A percentile compares a stretch with the other conserved stretches of the same genome.
Evolutionary conservation across 2,797 vertebrate species (phyloP).

Genomic region (Delichon dasypus): DNA sequence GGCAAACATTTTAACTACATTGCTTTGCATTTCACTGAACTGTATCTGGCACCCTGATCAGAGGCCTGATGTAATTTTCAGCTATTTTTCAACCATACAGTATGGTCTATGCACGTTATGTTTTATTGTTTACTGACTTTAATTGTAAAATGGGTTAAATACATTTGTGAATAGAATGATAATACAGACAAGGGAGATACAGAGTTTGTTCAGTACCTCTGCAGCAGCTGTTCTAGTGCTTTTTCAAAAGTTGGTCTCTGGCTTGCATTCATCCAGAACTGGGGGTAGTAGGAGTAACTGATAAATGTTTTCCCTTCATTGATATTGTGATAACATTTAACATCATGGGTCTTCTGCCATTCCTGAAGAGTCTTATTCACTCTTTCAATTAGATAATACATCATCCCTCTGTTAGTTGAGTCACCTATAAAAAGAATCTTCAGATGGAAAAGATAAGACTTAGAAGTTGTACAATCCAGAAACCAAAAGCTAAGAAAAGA

Average conservation of each 20-base stretch:
- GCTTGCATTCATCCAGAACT: slow-evolving; percentile 87
- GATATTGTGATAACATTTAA: slow-evolving; percentile 84
- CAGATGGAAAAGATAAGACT: background rate
- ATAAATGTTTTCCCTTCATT: slow-evolving; percentile 84
- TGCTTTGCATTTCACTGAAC: slow-evolving; percentile 63
- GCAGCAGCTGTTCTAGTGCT: slow-evolving; percentile 86
- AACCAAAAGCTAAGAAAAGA: background rate
- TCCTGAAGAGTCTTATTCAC: slow-evolving; percentile 89
- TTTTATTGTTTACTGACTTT: slow-evolving; percentile 14
- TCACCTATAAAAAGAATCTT: slow-evolving; percentile 96
- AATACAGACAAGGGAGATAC: background rate
- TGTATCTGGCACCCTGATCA: slow-evolving; percentile 52
- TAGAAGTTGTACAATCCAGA: background rate
- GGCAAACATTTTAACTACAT: slow-evolving; percentile 67
- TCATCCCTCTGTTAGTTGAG: slow-evolving; percentile 96
- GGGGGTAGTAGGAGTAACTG: slow-evolving; percentile 94
- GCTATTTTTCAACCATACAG: slow-evolving; percentile 45
- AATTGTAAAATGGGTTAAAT: slow-evolving; percentile 48
- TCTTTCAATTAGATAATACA: slow-evolving; percentile 94
- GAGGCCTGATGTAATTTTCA: slow-evolving; percentile 58
- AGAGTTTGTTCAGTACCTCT: slow-evolving; percentile 79
- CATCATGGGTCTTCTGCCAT: slow-evolving; percentile 90
- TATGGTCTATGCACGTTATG: background rate
- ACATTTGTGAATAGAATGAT: background rate
- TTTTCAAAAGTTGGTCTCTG: slow-evolving; percentile 87